Conservation (phyloP, 2,888 invertebrate species). For the Ypsolopha sequella region DNA sequence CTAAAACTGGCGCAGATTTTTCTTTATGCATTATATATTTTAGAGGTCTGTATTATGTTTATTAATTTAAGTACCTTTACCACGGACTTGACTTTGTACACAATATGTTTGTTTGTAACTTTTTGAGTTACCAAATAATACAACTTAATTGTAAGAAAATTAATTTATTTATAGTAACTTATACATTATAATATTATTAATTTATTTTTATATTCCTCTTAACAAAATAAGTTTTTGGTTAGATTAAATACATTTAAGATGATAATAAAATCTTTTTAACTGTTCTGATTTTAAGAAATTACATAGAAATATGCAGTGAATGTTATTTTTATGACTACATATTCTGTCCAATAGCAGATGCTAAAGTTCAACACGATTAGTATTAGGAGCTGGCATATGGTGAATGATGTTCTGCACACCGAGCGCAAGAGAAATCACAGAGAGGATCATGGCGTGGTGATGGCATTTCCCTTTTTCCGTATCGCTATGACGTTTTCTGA, state of each 20-base stretch:
- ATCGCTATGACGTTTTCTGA: conserved; percentile 7
- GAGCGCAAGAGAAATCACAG: conserved; percentile 14
- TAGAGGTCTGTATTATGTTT: no score
- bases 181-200: not conserved
- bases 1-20: no score
- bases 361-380: no score
- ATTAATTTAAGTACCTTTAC: no score
- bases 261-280: not conserved
- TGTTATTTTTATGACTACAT: no score
- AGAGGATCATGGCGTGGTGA: conserved; percentile 20
- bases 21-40: no score
- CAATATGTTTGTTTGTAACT: no score
- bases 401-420: conserved; percentile 17
- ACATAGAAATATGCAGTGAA: no score
- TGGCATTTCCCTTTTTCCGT: conserved; percentile 13
- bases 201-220: conserved; percentile 2
- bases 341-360: no score
- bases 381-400: not conserved
- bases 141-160: not conserved
- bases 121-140: conserved; percentile 3
- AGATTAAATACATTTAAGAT: not conserved
- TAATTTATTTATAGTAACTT: not conserved
- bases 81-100: no score
- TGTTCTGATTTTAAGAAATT: not conserved
- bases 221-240: conserved; percentile 1